phyloP scores from a whole-genome alignment of 35 echinoderm and acorn worm genomes.

The Chiridota heheva region DNA sequence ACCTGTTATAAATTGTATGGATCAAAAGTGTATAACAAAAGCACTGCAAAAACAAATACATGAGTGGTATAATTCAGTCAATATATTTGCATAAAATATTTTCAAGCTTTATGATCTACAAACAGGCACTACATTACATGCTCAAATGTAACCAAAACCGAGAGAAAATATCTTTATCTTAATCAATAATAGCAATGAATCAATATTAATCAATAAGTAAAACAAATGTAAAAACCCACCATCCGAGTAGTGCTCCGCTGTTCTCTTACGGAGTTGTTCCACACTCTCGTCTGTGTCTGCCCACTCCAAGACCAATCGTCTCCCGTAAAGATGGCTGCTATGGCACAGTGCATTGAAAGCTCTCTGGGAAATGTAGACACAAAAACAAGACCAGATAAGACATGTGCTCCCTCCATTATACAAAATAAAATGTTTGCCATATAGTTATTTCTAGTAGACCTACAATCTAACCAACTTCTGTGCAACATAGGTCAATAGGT shows the following conservation, averaged over 20 bases:
- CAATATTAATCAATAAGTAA: no score
- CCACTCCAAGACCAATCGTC: slow-evolving; percentile 91
- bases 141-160: no score
- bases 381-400: neutral
- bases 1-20: no score
- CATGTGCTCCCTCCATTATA: neutral
- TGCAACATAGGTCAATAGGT: neutral
- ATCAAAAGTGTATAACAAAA: no score
- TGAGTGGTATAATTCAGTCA: no score
- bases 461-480: neutral
- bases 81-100: no score
- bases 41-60: no score
- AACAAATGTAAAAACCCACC: slow-evolving; percentile 41
- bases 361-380: slow-evolving; percentile 55
- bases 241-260: slow-evolving; percentile 79
- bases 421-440: neutral
- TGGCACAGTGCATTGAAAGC: slow-evolving; percentile 93
- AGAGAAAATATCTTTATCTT: no score
- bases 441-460: neutral
- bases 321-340: slow-evolving; percentile 89
- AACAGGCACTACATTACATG: no score
- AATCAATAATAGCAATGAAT: no score
- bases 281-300: slow-evolving; percentile 85
- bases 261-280: slow-evolving; percentile 76
- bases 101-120: no score